phyloP scores from a whole-genome alignment of 1,140 invertebrate genomes.

The Leptoteleia sp. region DNA sequence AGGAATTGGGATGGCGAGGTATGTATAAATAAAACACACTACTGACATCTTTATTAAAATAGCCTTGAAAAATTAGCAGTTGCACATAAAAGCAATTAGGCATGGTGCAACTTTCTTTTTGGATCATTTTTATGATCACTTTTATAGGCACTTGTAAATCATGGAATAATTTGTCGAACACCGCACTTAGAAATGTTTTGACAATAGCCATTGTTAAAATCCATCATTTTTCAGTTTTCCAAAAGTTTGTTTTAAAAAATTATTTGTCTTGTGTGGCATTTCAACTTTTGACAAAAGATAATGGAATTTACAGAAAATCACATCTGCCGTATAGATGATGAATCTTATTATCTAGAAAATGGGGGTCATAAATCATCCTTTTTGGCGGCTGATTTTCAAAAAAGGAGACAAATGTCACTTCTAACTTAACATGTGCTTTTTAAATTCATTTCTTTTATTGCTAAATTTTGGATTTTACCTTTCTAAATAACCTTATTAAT shows the following conservation, averaged over 20 bases:
- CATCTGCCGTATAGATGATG: slow-evolving; percentile 25
- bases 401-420: too few species aligned
- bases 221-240: slow-evolving; percentile 33
- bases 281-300: slow-evolving; percentile 20
- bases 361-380: slow-evolving; percentile 28
- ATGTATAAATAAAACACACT: slow-evolving; percentile 30
- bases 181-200: slow-evolving; percentile 3
- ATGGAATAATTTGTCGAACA: slow-evolving; percentile 33
- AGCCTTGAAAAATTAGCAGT: neutral
- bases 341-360: slow-evolving; percentile 27
- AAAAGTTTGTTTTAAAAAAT: slow-evolving; percentile 38
- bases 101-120: slow-evolving; percentile 23
- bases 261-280: neutral
- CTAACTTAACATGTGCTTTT: too few species aligned
- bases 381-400: too few species aligned
- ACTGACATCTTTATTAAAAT: neutral
- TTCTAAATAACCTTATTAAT: too few species aligned
- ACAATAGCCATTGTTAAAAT: slow-evolving; percentile 16
- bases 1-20: slow-evolving; percentile 84
- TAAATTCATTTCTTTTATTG: too few species aligned
- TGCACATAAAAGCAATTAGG: slow-evolving; percentile 22
- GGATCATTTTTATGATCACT: slow-evolving; percentile 16
- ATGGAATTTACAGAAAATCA: slow-evolving; percentile 22
- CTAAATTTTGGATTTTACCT: too few species aligned
- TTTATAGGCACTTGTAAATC: slow-evolving; percentile 32